Evolutionary conservation across 2,113 vertebrate genomes (phyloP).

Genomic region (Lepus europaeus): DNA sequence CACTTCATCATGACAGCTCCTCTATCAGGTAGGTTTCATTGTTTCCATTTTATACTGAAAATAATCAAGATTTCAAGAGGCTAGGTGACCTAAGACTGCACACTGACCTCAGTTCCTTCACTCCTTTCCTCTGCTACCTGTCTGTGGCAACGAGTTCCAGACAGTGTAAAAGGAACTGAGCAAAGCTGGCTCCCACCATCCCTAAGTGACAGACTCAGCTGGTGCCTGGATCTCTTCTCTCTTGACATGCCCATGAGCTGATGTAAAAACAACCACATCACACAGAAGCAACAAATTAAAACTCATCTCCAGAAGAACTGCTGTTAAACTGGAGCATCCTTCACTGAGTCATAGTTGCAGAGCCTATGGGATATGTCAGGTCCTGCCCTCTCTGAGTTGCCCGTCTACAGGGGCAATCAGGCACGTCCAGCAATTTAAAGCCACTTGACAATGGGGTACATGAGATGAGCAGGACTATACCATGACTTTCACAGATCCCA

Average conservation of each 20-base stretch:
- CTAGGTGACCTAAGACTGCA: background rate
- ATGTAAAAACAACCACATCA: background rate
- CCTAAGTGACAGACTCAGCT: background rate
- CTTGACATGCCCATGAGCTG: background rate
- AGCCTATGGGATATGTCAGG: background rate
- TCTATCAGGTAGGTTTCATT: background rate
- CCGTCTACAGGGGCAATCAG: background rate
- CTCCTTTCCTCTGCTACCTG: background rate
- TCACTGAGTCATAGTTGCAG: background rate
- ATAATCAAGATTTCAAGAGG: background rate
- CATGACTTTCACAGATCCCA: background rate
- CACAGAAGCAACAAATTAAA: conserved; percentile 13
- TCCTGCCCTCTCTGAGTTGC: background rate
- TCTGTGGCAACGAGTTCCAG: background rate
- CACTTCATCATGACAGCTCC: background rate
- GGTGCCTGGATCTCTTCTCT: background rate
- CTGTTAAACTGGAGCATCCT: background rate
- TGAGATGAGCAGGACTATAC: background rate
- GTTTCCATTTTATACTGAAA: background rate
- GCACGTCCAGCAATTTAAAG: background rate
- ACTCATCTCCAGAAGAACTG: background rate
- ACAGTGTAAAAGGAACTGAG: no score
- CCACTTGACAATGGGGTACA: background rate
- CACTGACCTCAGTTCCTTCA: background rate
- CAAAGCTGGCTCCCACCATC: background rate